A percentile compares a stretch with the other conserved stretches of the same genome.
These are phyloP conservation scores for Danaus chrysippus DNA, from an alignment of 2,888 invertebrate genomes.

Conservation along the genomic window DNA sequence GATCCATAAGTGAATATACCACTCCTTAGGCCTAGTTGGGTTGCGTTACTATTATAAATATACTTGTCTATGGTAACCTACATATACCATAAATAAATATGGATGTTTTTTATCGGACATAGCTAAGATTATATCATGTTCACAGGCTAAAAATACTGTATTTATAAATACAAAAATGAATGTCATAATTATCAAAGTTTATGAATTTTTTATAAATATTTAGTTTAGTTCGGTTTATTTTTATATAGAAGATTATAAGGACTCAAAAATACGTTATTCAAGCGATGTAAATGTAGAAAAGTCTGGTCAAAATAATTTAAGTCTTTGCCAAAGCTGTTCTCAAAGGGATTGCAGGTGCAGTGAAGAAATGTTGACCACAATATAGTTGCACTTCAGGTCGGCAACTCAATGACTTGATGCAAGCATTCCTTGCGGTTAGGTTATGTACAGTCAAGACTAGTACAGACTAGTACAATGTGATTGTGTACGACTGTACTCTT, in stretches of 20 bases:
- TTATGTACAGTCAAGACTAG: neutral
- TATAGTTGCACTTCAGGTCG: constrained; percentile 6
- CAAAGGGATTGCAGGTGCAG: neutral
- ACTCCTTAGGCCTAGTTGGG: constrained; percentile 21
- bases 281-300: neutral
- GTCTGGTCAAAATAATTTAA: neutral
- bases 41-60: constrained; percentile 15
- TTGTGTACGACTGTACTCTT: too few species aligned
- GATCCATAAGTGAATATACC: constrained; percentile 24
- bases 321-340: neutral
- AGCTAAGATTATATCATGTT: too few species aligned
- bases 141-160: too few species aligned
- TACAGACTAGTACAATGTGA: too few species aligned
- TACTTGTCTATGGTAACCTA: constrained; percentile 17
- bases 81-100: constrained; percentile 13
- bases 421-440: neutral
- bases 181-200: too few species aligned
- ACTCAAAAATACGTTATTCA: too few species aligned
- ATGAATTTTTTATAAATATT: too few species aligned
- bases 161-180: too few species aligned
- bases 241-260: too few species aligned
- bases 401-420: neutral
- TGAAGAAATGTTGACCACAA: neutral
- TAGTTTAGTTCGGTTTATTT: too few species aligned
- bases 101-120: neutral